Evolutionary conservation across 2,113 vertebrate species (phyloP), one percentile per base, ranked within the genome.

Genomic region (Arothron firmamentum): DNA sequence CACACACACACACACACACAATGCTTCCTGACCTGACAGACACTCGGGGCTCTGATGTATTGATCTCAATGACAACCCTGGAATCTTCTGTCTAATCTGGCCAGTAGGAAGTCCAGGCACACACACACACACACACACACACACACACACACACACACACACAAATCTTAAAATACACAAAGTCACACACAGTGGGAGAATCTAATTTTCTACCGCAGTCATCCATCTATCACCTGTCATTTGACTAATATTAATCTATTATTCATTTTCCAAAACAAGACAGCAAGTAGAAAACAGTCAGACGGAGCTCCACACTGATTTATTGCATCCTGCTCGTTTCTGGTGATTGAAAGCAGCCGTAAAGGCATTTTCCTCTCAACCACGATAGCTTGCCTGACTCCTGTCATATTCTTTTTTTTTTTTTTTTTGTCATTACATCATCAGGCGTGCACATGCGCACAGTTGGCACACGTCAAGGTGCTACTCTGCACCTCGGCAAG

Each of bases 21-120:
- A 46, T 54, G 61, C 25, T 18, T 62, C 50, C 63, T 75, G 25
- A 28, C 25, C 25, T 28, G 83, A 81, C 83, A 84, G 65, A 54
- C 61, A 68, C 72, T 74, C 17, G 28, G 14, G 65, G 75, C 64
- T 38, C 74, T 78, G 67, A 75, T 73, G 70, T 80, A 85, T 84
- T 78, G 80, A 88, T 87, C 65, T 59, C 63, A 77, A 71, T 67
- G 64, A 67, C 62, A 52, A 73, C 68, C 63, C 65, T 68, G 25
- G 25, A 28, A 28, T 28, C 66, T 54, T 53, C 67, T 57, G 65
- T 16, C 69, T 65, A 49, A 54, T 51, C 12, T 31, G 54, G 66
- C 42, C 56, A 56, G 67, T 49, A 45, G 62, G 65, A 51, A 64
- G 62, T 43, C 43, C 20, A 52, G 57, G 21, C 3, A 2, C 21